Conservation (phyloP, 2,888 invertebrate species). For the Sinelater perroti region DNA sequence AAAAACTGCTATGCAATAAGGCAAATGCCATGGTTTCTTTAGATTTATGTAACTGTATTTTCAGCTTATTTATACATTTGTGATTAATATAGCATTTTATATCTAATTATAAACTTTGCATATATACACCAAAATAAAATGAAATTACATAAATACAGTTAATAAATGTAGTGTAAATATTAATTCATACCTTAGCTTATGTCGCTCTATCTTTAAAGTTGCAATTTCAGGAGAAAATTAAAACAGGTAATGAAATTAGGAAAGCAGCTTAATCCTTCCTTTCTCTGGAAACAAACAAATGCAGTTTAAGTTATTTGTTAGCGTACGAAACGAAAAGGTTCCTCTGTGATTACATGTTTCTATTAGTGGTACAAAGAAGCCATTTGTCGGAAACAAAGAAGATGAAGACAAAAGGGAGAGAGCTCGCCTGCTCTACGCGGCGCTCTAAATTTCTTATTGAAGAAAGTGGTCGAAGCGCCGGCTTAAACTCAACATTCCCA, state of each 20-base stretch:
- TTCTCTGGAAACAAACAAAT: slow-evolving; percentile 5
- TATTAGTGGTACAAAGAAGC: slow-evolving; percentile 25
- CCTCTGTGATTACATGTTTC: slow-evolving; percentile 24
- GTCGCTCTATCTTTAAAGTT: too few species aligned
- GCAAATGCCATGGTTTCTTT: too few species aligned
- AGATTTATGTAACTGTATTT: too few species aligned
- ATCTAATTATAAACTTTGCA: too few species aligned
- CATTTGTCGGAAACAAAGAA: slow-evolving; percentile 31
- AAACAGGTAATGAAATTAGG: slow-evolving; percentile 6
- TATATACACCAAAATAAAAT: too few species aligned
- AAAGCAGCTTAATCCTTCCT: slow-evolving; percentile 4
- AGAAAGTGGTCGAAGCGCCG: slow-evolving; percentile 17
- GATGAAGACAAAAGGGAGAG: slow-evolving; percentile 26
- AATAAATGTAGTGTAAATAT: too few species aligned
- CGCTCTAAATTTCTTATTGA: slow-evolving; percentile 25
- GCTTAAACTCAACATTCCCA: slow-evolving; percentile 20
- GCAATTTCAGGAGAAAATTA: background rate
- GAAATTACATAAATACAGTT: too few species aligned
- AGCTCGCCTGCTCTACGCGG: background rate
- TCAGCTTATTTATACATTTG: too few species aligned
- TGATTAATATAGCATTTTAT: too few species aligned
- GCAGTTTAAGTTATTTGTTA: slow-evolving; percentile 14
- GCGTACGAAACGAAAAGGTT: slow-evolving; percentile 13
- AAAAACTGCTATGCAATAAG: too few species aligned
- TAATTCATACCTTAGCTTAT: too few species aligned